Conservation (phyloP, 2,888 invertebrate genomes). For the Dryomyza anilis region DNA sequence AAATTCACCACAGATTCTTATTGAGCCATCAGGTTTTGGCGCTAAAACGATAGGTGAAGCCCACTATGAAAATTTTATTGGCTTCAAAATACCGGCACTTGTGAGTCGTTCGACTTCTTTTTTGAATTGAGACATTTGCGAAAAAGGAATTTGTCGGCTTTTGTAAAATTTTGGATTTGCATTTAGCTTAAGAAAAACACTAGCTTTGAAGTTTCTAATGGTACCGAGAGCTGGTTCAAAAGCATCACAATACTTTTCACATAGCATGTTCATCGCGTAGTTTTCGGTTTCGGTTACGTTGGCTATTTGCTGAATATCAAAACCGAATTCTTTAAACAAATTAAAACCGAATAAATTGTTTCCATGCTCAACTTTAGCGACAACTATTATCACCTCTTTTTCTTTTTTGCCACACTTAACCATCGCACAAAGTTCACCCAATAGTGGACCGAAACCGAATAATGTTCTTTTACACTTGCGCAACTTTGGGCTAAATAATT, state of each 20-base stretch:
- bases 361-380: conserved; percentile 18
- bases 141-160: not conserved
- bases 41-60: conserved; percentile 48
- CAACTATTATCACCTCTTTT: not conserved
- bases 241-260: conserved; percentile 8
- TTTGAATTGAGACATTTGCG: conserved; percentile 6
- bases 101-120: conserved; percentile 7
- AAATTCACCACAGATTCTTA: conserved; percentile 39
- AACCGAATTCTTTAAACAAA: conserved; percentile 29
- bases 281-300: not conserved
- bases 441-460: conserved; percentile 21
- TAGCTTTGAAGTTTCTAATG: conserved; percentile 12
- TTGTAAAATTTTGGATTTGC: conserved; percentile 1
- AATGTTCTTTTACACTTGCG: conserved; percentile 17
- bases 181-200: conserved; percentile 8
- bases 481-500: conserved; percentile 12
- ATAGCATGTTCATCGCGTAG: not conserved
- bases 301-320: conserved; percentile 9
- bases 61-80: conserved; percentile 41
- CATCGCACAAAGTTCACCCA: conserved; percentile 25
- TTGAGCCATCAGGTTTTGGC: conserved; percentile 38
- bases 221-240: conserved; percentile 15
- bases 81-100: conserved; percentile 14
- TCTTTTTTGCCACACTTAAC: conserved; percentile 28
- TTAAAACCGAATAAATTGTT: conserved; percentile 33